These are phyloP conservation scores for Muscidifurax raptorellus DNA, from an alignment of 1,140 invertebrate genomes.

Conservation along the genomic window DNA sequence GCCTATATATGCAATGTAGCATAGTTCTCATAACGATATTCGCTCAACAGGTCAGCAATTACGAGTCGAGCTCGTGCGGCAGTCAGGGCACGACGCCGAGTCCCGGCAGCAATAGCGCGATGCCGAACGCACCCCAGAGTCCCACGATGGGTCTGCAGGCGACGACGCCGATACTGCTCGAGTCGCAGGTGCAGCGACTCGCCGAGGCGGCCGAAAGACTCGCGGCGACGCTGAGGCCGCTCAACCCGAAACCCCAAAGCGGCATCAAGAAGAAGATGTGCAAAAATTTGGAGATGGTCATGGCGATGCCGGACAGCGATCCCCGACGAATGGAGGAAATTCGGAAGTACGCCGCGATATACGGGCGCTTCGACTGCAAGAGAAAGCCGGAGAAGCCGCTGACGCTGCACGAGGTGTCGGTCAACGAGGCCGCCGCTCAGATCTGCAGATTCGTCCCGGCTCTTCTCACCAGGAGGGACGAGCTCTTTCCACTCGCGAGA, in stretches of 20 bases:
- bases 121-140: constrained; percentile 74
- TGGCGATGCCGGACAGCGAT: constrained; percentile 92
- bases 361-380: constrained; percentile 97
- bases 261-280: constrained; percentile 96
- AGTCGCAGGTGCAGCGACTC: constrained; percentile 89
- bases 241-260: constrained; percentile 92
- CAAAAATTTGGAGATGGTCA: constrained; percentile 93
- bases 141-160: constrained; percentile 77
- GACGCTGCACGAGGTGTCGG: constrained; percentile 96
- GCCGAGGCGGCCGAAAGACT: constrained; percentile 89
- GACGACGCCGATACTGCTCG: constrained; percentile 87
- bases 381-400: constrained; percentile 96
- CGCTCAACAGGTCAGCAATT: constrained; percentile 67
- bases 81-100: constrained; percentile 70
- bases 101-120: constrained; percentile 71
- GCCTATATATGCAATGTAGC: neutral
- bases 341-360: constrained; percentile 96
- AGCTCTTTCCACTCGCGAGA: constrained; percentile 95
- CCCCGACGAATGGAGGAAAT: constrained; percentile 94
- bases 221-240: constrained; percentile 87
- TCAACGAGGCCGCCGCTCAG: constrained; percentile 98
- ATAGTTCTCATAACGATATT: neutral
- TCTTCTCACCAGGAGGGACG: constrained; percentile 92
- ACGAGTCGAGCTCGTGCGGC: constrained; percentile 70
- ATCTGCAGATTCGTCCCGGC: constrained; percentile 93